A percentile compares a stretch with the other conserved stretches of the same genome.
phyloP scores from a whole-genome alignment of 2,888 invertebrate genomes.

The Ganaspis brasiliensis region DNA sequence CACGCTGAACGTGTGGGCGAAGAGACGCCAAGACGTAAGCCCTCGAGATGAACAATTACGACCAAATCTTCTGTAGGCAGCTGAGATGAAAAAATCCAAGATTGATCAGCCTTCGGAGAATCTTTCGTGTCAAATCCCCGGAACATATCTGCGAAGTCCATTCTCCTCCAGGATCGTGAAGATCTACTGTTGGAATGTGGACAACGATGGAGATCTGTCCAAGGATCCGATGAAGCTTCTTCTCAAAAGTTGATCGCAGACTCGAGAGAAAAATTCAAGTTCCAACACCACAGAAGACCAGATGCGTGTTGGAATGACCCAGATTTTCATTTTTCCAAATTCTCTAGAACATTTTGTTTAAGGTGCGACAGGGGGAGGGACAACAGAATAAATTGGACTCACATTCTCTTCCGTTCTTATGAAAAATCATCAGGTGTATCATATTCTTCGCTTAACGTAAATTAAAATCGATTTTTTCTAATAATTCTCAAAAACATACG shows the following conservation, averaged over 20 bases:
- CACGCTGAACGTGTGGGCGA: slow-evolving; percentile 12
- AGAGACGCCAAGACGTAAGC: slow-evolving; percentile 13
- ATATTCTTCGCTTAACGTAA: too few species aligned
- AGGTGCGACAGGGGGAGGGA: not conserved
- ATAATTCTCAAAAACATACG: slow-evolving; percentile 66
- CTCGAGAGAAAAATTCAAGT: slow-evolving; percentile 14
- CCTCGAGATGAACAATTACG: not conserved
- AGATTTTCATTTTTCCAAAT: slow-evolving; percentile 30
- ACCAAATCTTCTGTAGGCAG: not conserved
- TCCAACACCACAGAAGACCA: not conserved
- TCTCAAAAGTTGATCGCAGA: slow-evolving; percentile 47
- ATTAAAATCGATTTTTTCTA: slow-evolving; percentile 41
- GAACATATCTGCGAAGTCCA: slow-evolving; percentile 50
- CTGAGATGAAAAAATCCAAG: slow-evolving; percentile 26
- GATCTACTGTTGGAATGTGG: slow-evolving; percentile 53
- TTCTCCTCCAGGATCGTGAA: slow-evolving; percentile 56
- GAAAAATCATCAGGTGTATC: too few species aligned
- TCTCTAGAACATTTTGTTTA: slow-evolving; percentile 30
- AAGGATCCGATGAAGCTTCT: slow-evolving; percentile 49
- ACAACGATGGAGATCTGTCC: slow-evolving; percentile 42
- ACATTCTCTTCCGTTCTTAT: slow-evolving; percentile 5
- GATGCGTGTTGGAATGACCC: slow-evolving; percentile 1
- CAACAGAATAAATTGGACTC: not conserved
- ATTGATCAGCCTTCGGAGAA: slow-evolving; percentile 52
- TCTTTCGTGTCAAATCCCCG: slow-evolving; percentile 48